These are phyloP conservation scores for Taenioides sp. DNA, from an alignment of 2,797 vertebrate genomes.

Conservation along the genomic window DNA sequence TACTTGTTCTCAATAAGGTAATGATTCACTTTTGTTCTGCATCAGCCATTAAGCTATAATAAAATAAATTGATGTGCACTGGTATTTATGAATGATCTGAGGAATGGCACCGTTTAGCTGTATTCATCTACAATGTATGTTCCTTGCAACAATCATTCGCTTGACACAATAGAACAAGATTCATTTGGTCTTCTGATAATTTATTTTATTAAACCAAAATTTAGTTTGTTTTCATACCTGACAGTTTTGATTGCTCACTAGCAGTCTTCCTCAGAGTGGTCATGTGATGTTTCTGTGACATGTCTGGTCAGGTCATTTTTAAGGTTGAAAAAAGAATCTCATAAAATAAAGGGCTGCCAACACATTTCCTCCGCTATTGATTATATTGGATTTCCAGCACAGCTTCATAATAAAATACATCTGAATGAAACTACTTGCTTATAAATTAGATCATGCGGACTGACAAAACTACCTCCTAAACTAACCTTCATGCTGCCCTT, in stretches of 20 bases:
- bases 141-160: background rate
- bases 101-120: background rate
- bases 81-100: background rate
- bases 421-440: background rate
- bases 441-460: background rate
- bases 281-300: no score
- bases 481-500: background rate
- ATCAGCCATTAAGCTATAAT: background rate
- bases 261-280: no score
- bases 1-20: conserved; percentile 96
- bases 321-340: no score
- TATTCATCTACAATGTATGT: background rate
- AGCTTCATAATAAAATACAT: background rate
- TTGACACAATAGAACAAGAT: background rate
- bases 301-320: no score
- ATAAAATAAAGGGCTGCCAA: background rate
- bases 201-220: no score
- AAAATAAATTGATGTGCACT: background rate
- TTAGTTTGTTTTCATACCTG: no score
- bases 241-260: no score
- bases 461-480: background rate
- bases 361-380: background rate
- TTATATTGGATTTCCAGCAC: background rate
- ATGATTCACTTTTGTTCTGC: background rate
- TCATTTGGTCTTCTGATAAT: no score